These are phyloP conservation scores for Lycaon pictus DNA, from an alignment of 2,113 vertebrate species.

Conservation along the genomic window DNA sequence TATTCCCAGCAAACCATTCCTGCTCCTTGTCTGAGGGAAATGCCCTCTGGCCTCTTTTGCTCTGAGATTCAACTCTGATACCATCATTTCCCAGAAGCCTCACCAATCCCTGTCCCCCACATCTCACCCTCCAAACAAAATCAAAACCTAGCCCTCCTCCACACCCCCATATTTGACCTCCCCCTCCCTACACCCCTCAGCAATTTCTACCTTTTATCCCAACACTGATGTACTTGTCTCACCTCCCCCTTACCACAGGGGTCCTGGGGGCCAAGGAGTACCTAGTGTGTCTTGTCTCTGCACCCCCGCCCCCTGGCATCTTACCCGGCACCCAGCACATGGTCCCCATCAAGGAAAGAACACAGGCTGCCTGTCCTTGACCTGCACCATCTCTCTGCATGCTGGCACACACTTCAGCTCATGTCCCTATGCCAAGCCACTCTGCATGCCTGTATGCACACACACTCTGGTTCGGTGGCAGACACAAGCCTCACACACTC, in stretches of 20 bases:
- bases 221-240: background rate
- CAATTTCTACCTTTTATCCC: too few species aligned
- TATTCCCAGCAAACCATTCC: background rate
- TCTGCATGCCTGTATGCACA: background rate
- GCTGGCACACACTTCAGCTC: background rate
- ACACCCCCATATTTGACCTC: background rate
- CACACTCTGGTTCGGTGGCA: accelerated
- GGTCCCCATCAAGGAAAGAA: background rate
- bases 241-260: background rate
- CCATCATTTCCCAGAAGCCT: background rate
- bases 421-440: background rate
- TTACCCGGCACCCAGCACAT: background rate
- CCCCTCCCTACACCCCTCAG: background rate
- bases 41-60: background rate
- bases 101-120: background rate
- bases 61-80: background rate
- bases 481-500: background rate
- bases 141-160: background rate
- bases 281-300: background rate
- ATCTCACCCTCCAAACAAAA: background rate
- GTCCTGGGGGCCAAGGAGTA: too few species aligned
- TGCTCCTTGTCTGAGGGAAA: background rate
- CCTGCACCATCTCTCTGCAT: background rate
- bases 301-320: background rate
- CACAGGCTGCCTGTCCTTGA: background rate